Evolutionary conservation across 1,140 invertebrate genomes (phyloP).

Genomic region (Diorhabda elongata): DNA sequence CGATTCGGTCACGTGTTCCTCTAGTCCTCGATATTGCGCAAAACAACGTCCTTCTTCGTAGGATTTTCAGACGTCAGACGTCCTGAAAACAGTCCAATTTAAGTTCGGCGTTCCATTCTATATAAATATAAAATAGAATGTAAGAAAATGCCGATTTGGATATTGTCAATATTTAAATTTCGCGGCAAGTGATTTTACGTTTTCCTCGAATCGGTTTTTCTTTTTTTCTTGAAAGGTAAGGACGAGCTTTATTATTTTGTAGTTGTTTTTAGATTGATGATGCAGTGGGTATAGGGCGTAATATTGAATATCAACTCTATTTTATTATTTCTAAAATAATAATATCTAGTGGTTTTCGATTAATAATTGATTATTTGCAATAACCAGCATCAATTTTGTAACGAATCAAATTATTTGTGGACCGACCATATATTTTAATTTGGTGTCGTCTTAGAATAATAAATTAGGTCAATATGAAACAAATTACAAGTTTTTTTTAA

Average conservation of each 20-base stretch:
- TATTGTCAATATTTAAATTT: not conserved
- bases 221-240: not conserved
- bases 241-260: not conserved
- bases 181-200: not conserved
- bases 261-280: not conserved
- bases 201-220: not conserved
- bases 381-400: too few species aligned
- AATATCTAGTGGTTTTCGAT: too few species aligned
- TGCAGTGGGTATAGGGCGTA: not conserved
- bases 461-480: too few species aligned
- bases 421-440: too few species aligned
- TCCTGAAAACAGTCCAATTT: slow-evolving; percentile 21
- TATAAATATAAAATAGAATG: slow-evolving; percentile 3
- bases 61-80: slow-evolving; percentile 18
- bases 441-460: too few species aligned
- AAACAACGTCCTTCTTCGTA: slow-evolving; percentile 5
- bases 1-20: slow-evolving; percentile 19
- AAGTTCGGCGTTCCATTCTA: not conserved
- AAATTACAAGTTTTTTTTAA: too few species aligned
- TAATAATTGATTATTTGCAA: too few species aligned
- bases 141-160: not conserved
- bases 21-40: slow-evolving; percentile 8
- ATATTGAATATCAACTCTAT: not conserved
- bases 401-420: too few species aligned
- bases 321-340: too few species aligned